Evolutionary conservation across 2,888 invertebrate genomes (phyloP), one percentile per base, ranked within the genome.

Genomic region (Zaprionus obscuricornis): DNA sequence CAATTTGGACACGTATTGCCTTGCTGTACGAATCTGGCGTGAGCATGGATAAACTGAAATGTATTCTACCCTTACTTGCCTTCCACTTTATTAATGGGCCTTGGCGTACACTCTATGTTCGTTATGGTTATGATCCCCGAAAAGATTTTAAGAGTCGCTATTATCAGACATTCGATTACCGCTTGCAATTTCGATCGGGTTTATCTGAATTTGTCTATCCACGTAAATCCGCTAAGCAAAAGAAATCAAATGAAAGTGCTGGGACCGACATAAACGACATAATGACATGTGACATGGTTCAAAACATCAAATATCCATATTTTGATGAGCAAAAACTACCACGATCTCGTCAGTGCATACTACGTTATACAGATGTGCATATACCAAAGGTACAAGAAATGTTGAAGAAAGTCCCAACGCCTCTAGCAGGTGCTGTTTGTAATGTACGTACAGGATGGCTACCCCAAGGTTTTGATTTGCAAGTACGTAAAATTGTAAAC

Each of bases 51-150:
- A 93, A 93, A 45, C 83, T 97, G 0, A 97, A 95, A 89, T 92
- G 93, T 52, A 92, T 98, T 8, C 91, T 98, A 56, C 97, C 98
- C 0, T 93, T 94, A 17, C 90, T 96, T 2, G 96, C 97, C 0
- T 96, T 96, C 88, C 96, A 97, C 88, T 96, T 95, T 89, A 92
- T 93, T 47, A 95, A 94, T 63, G 99, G 99, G 0, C 99, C 98
- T 0, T 99, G 98, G 97, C 92, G 97, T 67, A 93, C 94, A 46
- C 92, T 96, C 88, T 99, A 98, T 96, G 94, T 97, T 0, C 93
- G 92, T 75, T 94, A 95, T 84, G 98, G 98, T 0, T 98, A 96
- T 87, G 98, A 99, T 91, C 98, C 99, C 0, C 92, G 96, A 17
- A 94, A 93, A 74, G 94, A 96, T 66, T 94, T 95, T 2, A 91